Evolutionary conservation across 2,888 invertebrate species (phyloP), one percentile per base, ranked within the genome.

Genomic region (Heliothis peltigera): DNA sequence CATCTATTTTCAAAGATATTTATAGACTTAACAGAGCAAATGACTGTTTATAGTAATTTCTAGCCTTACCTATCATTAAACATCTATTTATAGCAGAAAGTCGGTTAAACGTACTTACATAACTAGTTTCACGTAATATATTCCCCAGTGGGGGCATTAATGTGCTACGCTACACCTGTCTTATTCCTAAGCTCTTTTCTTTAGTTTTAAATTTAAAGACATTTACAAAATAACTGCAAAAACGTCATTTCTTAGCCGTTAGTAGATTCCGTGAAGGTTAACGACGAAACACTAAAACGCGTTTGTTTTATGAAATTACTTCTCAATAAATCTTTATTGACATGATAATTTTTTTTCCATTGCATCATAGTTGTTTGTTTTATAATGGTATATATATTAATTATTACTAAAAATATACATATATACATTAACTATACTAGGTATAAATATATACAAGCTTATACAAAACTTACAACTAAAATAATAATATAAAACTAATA

Each of bases 81-180:
- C 15, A 39, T 48, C 22, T 57, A 47, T 57, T 57, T 47, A 57
- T 57, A 22, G 57, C 49, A 25, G 25, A 49, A 18, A 17, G 57
- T 39, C 39, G 25, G 39, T 39, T 39, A 35, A 49, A 39, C 25
- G 39, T n/a, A 10, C n/a, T n/a, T n/a, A n/a, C 18, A 19, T 22
- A 57, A 39, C 18, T 18, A n/a, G 39, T 49, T 58, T 32, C 12
- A 1, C 32, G 47, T 56, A 35, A 56, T 17, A 19, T 25, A 49
- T 42, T 58, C 10, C 18, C 7, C 4, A n/a, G 12, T 15, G 15
- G 19, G 49, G 49, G 35, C 2, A 15, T 10, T 42, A 22, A 25
- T 25, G 18, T 48, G 35, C 18, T 35, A 12, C 47, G 19, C 19
- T 15, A 21, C 47, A 47, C 47, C 47, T 47, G 47, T 22, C 47